Conservation (phyloP, 2,113 vertebrate species). For the Cavia porcellus region DNA sequence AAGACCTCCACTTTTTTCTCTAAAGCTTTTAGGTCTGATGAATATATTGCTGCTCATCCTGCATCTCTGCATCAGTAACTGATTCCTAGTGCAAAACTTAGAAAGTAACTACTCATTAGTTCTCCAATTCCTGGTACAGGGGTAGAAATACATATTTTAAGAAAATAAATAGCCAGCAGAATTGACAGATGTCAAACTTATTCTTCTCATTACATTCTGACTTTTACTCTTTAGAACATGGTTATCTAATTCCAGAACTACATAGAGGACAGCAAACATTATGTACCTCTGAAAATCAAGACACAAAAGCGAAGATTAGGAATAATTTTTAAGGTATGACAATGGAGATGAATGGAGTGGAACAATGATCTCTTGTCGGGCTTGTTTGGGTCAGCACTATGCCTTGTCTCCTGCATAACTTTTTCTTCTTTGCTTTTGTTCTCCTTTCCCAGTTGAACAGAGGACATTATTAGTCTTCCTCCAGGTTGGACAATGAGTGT, state of each 20-base stretch:
- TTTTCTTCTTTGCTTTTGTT: neutral
- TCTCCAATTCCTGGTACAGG: neutral
- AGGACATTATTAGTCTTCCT: neutral
- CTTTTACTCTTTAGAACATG: neutral
- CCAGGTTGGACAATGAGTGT: neutral
- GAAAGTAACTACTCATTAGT: slow-evolving; percentile 11
- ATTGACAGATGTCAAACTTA: neutral
- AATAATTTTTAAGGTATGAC: neutral
- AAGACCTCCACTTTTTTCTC: neutral
- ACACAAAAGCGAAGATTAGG: neutral
- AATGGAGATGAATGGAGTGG: neutral
- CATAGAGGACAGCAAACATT: neutral
- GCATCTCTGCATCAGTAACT: neutral
- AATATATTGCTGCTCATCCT: neutral
- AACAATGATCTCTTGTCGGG: neutral
- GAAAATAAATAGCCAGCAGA: neutral
- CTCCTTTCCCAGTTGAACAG: neutral
- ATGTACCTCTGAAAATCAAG: neutral
- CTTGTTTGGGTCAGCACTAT: neutral
- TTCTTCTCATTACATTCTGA: slow-evolving; percentile 24
- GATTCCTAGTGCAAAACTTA: slow-evolving; percentile 2
- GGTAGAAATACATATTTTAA: slow-evolving; percentile 26
- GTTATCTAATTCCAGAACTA: neutral
- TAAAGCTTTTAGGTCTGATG: neutral
- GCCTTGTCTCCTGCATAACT: neutral